Evolutionary conservation across 2,888 invertebrate species (phyloP).

Genomic region (Palloptera scutellata): DNA sequence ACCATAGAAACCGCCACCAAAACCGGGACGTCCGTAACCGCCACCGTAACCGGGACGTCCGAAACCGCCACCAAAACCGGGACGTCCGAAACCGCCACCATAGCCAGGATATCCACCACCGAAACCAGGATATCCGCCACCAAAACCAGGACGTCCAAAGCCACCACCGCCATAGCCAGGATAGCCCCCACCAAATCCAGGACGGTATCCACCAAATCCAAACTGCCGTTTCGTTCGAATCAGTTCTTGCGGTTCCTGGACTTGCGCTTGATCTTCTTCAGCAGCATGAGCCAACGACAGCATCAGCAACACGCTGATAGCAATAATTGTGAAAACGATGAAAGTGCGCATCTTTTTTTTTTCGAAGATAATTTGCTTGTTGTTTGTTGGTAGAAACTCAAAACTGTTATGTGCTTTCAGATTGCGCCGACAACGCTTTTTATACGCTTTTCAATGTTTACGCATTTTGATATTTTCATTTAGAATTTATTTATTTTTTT

Average conservation of each 20-base stretch:
- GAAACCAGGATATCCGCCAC: constrained; percentile 6
- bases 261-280: constrained; percentile 7
- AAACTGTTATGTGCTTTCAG: too few species aligned
- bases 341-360: constrained; percentile 15
- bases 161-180: constrained; percentile 28
- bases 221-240: constrained; percentile 32
- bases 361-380: not conserved
- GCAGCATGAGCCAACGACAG: not conserved
- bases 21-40: not conserved
- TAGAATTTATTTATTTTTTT: too few species aligned
- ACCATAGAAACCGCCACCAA: constrained; percentile 3
- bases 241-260: constrained; percentile 19
- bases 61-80: constrained; percentile 16
- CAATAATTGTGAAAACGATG: constrained; percentile 7
- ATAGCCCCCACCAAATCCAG: constrained; percentile 12
- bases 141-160: constrained; percentile 7
- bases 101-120: constrained; percentile 6
- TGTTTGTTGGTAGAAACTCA: not conserved
- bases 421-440: too few species aligned
- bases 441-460: too few species aligned
- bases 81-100: constrained; percentile 7
- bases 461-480: too few species aligned
- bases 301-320: not conserved
- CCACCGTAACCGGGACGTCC: constrained; percentile 15
- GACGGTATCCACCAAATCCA: constrained; percentile 18